phyloP scores from a whole-genome alignment of 2,113 vertebrate genomes.

The Hippopotamus amphibius region DNA sequence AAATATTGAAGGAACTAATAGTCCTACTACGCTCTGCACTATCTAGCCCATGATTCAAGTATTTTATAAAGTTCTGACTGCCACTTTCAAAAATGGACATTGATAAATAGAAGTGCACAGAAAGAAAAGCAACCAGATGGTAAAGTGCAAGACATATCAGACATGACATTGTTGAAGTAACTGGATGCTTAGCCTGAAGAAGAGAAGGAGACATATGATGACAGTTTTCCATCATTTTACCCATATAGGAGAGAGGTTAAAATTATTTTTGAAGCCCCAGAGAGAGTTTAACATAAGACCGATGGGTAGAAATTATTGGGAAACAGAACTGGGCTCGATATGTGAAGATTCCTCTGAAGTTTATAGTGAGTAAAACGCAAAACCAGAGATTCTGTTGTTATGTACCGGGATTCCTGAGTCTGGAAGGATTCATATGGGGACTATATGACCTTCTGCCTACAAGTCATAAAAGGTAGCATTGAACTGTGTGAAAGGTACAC shows the following conservation, averaged over 20 bases:
- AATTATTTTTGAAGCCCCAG: not conserved
- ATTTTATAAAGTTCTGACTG: slow-evolving; percentile 34
- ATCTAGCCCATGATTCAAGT: not conserved
- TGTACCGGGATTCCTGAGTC: not conserved
- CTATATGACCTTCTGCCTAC: not conserved
- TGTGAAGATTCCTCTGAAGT: not conserved
- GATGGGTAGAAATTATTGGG: not conserved
- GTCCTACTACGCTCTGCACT: not conserved
- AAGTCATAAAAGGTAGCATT: not conserved
- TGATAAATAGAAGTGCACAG: not conserved
- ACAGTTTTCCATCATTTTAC: not conserved
- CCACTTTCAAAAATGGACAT: slow-evolving; percentile 1
- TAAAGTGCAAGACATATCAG: not conserved
- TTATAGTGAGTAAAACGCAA: not conserved
- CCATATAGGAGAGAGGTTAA: not conserved
- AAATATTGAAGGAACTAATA: not conserved
- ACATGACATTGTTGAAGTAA: not conserved
- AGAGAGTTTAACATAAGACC: not conserved
- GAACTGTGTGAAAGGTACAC: not conserved
- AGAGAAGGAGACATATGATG: not conserved
- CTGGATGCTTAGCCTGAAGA: slow-evolving; percentile 3
- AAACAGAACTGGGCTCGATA: not conserved
- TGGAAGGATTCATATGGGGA: not conserved
- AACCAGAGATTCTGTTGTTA: not conserved
- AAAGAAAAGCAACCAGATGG: not conserved